Base-by-base conservation (phyloP, 2,888 invertebrate species). In the Spisula subtruncata region DNA sequence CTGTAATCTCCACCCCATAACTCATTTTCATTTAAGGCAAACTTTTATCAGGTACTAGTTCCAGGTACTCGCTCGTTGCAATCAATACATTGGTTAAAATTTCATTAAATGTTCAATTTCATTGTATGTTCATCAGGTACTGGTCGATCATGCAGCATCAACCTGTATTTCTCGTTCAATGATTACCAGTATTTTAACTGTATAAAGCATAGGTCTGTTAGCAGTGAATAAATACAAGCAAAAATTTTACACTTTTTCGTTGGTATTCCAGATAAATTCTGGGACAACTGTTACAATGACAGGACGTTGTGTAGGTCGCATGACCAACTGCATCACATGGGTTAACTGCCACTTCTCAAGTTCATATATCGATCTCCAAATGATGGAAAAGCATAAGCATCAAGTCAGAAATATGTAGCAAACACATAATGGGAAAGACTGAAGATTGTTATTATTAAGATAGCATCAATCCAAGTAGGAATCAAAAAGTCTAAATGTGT, bases 141-240 rank as follows among this genome's bases (percentile, higher is more conserved):
- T 25, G 10, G 4, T 51, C 14, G 51, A 51, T 51, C 12, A 16
- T 51, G 51, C 16, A 16, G 51, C n/a, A 66, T 10, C 25, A 25
- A 66, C 25, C n/a, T 25, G 1, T 6, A 25, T 20, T 66, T 10
- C n/a, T 66, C n/a, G 8, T n/a, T 66, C n/a, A 25, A n/a, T n/a
- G n/a, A n/a, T n/a, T n/a, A n/a, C 20, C 1, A 6, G 16, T 56
- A 56, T n/a, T 66, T 10, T 0, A 66, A 51, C 12, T 25, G 25
- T 20, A 60, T 60, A 5, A 18, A n/a, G 25, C 25, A 66, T 12
- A 25, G 60, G 0, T 66, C 25, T 25, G 25, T 25, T 25, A 25
- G 60, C n/a, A 66, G 60, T 66, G 60, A 25, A 66, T 25, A 66
- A 66, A 66, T 60, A 66, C n/a, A 66, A 41, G 25, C 60, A 66